These are phyloP conservation scores for Acanthurus lineatus DNA, from an alignment of 2,797 vertebrate species.

Conservation along the genomic window DNA sequence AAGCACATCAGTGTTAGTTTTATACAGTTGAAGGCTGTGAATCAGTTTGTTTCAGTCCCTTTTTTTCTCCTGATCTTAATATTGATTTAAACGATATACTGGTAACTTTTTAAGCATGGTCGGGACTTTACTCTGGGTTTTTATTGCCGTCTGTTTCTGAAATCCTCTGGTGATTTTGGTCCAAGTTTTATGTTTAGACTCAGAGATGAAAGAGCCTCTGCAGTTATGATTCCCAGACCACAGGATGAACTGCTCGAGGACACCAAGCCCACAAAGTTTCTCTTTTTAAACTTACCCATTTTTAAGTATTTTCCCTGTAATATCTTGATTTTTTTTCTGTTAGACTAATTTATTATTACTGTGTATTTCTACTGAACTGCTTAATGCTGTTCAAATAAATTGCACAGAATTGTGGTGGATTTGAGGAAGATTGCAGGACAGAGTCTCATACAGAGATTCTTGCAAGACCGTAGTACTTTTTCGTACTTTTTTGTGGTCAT, in stretches of 20 bases:
- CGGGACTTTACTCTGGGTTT: not conserved
- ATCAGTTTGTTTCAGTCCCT: too few species aligned
- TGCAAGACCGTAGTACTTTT: conserved; percentile 10
- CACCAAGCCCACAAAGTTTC: not conserved
- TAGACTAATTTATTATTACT: too few species aligned
- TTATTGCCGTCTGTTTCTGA: not conserved
- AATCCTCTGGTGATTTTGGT: not conserved
- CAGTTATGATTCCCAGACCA: not conserved
- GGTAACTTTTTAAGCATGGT: not conserved
- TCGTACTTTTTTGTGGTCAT: too few species aligned
- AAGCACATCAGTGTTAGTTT: too few species aligned
- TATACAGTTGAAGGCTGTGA: too few species aligned
- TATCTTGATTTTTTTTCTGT: too few species aligned
- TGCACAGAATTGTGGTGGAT: not conserved
- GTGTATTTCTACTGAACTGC: too few species aligned
- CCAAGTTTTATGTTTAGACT: conserved; percentile 4
- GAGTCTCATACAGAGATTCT: not conserved
- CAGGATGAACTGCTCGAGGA: not conserved
- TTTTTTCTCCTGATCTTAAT: not conserved
- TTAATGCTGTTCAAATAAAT: too few species aligned
- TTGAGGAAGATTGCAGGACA: not conserved
- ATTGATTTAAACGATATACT: not conserved
- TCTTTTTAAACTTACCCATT: too few species aligned
- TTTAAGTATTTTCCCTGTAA: too few species aligned
- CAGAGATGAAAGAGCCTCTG: not conserved